A percentile compares a stretch with the other conserved stretches of the same genome.
These are phyloP conservation scores for Alouatta caraya DNA, from an alignment of 2,797 vertebrate species.

Conservation along the genomic window DNA sequence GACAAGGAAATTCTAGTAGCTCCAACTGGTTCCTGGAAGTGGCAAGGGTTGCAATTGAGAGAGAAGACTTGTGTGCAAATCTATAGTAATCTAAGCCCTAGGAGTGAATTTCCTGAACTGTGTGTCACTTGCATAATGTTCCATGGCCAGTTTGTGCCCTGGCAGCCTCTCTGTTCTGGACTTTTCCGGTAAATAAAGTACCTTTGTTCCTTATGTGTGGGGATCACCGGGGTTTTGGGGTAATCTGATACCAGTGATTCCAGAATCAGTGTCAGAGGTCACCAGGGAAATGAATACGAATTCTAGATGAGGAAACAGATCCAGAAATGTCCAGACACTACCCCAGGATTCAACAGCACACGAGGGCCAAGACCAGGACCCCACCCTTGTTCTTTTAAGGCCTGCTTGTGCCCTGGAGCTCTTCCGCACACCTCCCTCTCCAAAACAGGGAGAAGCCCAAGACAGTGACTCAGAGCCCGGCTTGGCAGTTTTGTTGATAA, in stretches of 20 bases:
- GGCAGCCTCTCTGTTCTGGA: too few relatives aligned
- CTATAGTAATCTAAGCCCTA: not conserved
- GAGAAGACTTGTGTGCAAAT: not conserved
- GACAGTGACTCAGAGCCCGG: constrained; percentile 46
- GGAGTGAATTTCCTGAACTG: not conserved
- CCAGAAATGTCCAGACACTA: not conserved
- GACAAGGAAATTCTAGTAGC: not conserved
- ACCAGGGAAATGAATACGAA: not conserved
- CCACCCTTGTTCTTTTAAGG: not conserved
- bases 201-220: not conserved
- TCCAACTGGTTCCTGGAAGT: not conserved
- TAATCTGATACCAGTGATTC: not conserved
- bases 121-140: not conserved
- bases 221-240: accelerated
- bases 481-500: constrained; percentile 60
- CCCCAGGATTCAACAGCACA: not conserved
- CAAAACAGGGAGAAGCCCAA: not conserved
- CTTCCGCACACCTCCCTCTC: not conserved
- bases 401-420: not conserved
- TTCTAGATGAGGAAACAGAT: not conserved
- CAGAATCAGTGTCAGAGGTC: not conserved
- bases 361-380: not conserved
- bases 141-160: too few relatives aligned
- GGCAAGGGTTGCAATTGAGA: not conserved
- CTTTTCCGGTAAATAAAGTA: accelerated